Conservation (phyloP, 1,140 invertebrate genomes). For the Tachypleus tridentatus region DNA sequence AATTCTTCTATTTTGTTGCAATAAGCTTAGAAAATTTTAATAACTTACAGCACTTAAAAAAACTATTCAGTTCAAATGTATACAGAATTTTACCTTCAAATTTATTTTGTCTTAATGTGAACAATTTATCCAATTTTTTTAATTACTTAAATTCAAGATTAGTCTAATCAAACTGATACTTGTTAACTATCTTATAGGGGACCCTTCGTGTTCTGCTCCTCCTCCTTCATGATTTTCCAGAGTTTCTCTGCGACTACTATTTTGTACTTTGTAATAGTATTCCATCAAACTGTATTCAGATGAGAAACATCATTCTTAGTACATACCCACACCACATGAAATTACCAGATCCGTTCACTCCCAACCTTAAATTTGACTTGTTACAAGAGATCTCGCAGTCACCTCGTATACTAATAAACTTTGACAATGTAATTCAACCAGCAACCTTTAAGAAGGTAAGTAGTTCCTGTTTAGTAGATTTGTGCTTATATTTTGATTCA, state of each 20-base stretch:
- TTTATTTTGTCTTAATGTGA: too few species aligned
- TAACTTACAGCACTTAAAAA: too few species aligned
- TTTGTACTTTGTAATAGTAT: slow-evolving; percentile 99
- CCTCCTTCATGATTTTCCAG: slow-evolving; percentile 95
- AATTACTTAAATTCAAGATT: too few species aligned
- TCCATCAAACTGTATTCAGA: slow-evolving; percentile 97
- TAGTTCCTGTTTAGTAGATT: too few species aligned
- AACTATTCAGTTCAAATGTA: too few species aligned
- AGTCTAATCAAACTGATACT: too few species aligned
- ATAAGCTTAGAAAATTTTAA: too few species aligned
- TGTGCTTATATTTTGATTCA: too few species aligned
- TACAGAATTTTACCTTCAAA: too few species aligned
- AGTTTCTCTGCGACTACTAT: slow-evolving; percentile 97
- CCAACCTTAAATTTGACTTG: slow-evolving; percentile 92
- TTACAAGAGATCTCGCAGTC: slow-evolving; percentile 64
- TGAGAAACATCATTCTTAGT: slow-evolving; percentile 94
- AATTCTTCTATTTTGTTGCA: too few species aligned
- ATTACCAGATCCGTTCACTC: slow-evolving; percentile 94
- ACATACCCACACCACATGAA: slow-evolving; percentile 97
- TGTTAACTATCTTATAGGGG: slow-evolving; percentile 43
- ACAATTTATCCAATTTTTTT: too few species aligned
- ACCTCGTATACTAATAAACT: slow-evolving; percentile 85
- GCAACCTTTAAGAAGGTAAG: slow-evolving; percentile 63
- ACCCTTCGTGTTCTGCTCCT: slow-evolving; percentile 91
- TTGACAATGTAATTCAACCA: slow-evolving; percentile 73